A percentile compares a stretch with the other conserved stretches of the same genome.
Evolutionary conservation across 2,888 invertebrate species (phyloP).

Genomic region (Mythimna vitellina): DNA sequence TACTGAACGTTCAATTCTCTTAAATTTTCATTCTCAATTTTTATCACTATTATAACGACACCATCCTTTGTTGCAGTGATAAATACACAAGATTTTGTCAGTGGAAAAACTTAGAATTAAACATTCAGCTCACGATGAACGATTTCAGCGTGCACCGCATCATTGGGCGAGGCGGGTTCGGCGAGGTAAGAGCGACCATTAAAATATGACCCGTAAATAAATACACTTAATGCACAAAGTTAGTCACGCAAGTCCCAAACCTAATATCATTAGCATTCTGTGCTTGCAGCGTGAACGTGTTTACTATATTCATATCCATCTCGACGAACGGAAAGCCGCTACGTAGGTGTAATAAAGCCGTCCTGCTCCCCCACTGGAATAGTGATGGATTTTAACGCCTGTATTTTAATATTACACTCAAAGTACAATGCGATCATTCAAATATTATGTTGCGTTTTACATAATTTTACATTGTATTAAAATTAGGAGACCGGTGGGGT

Average conservation of each 20-base stretch:
- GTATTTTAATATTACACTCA: constrained; percentile 52
- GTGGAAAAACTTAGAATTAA: constrained; percentile 99
- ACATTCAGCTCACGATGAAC: constrained; percentile 99
- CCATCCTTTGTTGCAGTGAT: constrained; percentile 94
- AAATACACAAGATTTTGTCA: constrained; percentile 99
- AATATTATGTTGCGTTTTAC: constrained; percentile 34
- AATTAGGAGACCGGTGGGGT: constrained; percentile 12
- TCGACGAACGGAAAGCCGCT: constrained; percentile 69
- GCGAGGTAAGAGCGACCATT: constrained; percentile 92
- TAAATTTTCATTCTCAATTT: background rate
- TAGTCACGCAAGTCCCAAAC: constrained; percentile 61
- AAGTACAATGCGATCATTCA: constrained; percentile 47
- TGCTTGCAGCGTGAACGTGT: constrained; percentile 62
- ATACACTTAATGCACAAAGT: constrained; percentile 55
- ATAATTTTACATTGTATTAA: constrained; percentile 30
- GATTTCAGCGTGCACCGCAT: constrained; percentile 99
- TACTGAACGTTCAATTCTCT: constrained; percentile 77
- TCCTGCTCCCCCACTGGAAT: constrained; percentile 67
- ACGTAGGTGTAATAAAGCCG: constrained; percentile 72
- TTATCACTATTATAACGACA: background rate
- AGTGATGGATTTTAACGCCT: constrained; percentile 66
- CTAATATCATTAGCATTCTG: constrained; percentile 69
- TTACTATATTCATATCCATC: constrained; percentile 74
- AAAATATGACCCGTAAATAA: constrained; percentile 45
- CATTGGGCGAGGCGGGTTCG: constrained; percentile 99